phyloP scores from a whole-genome alignment of 2,888 invertebrate species.

The Latrodectus hesperus region DNA sequence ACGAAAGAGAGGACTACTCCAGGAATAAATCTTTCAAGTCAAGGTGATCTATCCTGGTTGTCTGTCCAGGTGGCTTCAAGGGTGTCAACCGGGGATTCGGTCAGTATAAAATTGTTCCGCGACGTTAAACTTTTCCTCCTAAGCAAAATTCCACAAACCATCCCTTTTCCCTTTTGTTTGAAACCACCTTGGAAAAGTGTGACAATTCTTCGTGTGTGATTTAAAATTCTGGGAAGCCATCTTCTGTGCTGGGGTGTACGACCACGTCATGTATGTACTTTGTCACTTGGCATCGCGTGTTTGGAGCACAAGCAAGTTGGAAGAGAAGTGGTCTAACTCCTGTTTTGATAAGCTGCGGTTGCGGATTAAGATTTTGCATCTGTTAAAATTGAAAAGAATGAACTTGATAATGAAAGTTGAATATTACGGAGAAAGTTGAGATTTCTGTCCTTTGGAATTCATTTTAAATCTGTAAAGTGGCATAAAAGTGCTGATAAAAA shows the following conservation, averaged over 20 bases:
- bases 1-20: slow-evolving; percentile 27
- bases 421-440: too few species aligned
- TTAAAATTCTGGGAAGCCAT: slow-evolving; percentile 46
- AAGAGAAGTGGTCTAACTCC: slow-evolving; percentile 16
- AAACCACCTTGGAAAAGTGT: slow-evolving; percentile 19
- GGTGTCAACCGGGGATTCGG: slow-evolving; percentile 50
- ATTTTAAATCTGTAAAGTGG: too few species aligned
- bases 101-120: slow-evolving; percentile 46
- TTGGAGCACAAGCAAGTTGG: not conserved
- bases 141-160: slow-evolving; percentile 7
- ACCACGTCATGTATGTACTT: slow-evolving; percentile 54
- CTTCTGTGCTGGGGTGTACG: not conserved
- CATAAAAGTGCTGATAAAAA: too few species aligned
- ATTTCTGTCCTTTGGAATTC: too few species aligned
- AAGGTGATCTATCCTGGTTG: slow-evolving; percentile 38
- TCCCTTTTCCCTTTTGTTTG: slow-evolving; percentile 30
- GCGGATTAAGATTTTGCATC: not conserved
- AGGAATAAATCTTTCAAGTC: slow-evolving; percentile 40
- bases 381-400: too few species aligned
- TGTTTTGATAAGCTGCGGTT: not conserved
- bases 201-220: slow-evolving; percentile 57
- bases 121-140: slow-evolving; percentile 39
- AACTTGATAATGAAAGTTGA: too few species aligned
- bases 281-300: slow-evolving; percentile 54
- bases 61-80: slow-evolving; percentile 18